A percentile compares a stretch with the other conserved stretches of the same genome.
Evolutionary conservation across 1,140 invertebrate genomes (phyloP).

Genomic region (Bombus soroeensis): DNA sequence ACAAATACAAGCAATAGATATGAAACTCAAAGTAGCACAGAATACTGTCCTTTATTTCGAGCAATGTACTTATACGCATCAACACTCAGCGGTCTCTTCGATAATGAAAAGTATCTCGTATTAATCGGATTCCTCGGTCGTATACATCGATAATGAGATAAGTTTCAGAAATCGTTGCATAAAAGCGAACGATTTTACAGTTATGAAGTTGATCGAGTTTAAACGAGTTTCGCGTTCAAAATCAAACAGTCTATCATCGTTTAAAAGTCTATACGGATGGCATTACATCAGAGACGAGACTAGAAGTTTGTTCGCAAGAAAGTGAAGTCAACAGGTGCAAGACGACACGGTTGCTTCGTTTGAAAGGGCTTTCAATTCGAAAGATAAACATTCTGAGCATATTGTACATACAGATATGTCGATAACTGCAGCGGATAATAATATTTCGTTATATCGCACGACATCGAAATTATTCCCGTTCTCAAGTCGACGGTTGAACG

Average conservation of each 20-base stretch:
- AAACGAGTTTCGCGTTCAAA: slow-evolving; percentile 1
- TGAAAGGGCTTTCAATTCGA: slow-evolving; percentile 20
- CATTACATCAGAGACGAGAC: not conserved
- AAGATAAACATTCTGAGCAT: slow-evolving; percentile 35
- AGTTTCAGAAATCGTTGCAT: not conserved
- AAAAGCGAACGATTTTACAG: not conserved
- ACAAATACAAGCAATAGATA: too few species aligned
- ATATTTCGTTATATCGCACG: slow-evolving; percentile 32
- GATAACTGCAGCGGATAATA: not conserved
- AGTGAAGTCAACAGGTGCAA: slow-evolving; percentile 45
- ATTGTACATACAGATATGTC: not conserved
- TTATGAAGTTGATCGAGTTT: not conserved
- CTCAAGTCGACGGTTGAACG: not conserved
- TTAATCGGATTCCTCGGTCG: too few species aligned
- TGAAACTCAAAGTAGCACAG: too few species aligned
- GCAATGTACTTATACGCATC: too few species aligned
- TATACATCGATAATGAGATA: too few species aligned
- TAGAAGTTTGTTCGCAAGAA: slow-evolving; percentile 18
- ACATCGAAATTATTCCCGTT: not conserved
- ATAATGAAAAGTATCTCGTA: too few species aligned
- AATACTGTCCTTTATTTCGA: too few species aligned
- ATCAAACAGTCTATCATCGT: not conserved
- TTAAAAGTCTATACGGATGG: not conserved
- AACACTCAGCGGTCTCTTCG: too few species aligned
- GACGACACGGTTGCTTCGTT: slow-evolving; percentile 1